Evolutionary conservation across 2,797 vertebrate genomes (phyloP).

Genomic region (Anableps anableps): DNA sequence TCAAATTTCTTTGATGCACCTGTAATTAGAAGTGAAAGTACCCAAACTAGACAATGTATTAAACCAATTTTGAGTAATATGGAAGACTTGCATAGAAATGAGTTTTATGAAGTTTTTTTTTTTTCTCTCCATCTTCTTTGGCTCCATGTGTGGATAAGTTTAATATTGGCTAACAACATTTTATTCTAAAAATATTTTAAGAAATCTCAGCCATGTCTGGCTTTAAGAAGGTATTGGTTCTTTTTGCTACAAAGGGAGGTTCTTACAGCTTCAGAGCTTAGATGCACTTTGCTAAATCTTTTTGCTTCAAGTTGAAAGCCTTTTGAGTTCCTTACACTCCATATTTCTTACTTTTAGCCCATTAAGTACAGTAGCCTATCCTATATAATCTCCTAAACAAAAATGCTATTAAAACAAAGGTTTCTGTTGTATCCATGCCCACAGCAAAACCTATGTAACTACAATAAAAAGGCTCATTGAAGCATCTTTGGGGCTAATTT

Average conservation of each 20-base stretch:
- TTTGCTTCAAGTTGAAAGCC: constrained; percentile 60
- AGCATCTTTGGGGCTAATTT: constrained; percentile 31
- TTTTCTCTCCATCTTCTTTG: constrained; percentile 45
- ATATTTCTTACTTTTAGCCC: constrained; percentile 54
- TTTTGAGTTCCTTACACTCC: constrained; percentile 73
- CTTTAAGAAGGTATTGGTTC: constrained; percentile 69
- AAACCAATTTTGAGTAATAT: constrained; percentile 75
- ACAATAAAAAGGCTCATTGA: constrained; percentile 88
- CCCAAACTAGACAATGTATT: constrained; percentile 77
- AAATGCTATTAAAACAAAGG: constrained; percentile 75
- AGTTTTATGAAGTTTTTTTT: constrained; percentile 87
- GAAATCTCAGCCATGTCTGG: constrained; percentile 83
- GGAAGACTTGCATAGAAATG: constrained; percentile 59
- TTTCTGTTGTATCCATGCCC: constrained; percentile 75
- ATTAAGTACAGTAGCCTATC: constrained; percentile 71
- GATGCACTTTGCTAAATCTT: constrained; percentile 43
- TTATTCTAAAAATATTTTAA: too few relatives aligned
- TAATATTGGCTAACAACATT: constrained; percentile 89
- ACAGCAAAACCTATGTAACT: constrained; percentile 82
- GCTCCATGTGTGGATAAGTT: constrained; percentile 86
- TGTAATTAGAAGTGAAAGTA: constrained; percentile 62
- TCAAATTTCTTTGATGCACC: background rate
- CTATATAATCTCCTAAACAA: constrained; percentile 76
- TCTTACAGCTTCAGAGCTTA: constrained; percentile 68
- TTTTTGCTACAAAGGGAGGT: constrained; percentile 67